phyloP scores from a whole-genome alignment of 2,113 vertebrate species.

The Craseonycteris thonglongyai region DNA sequence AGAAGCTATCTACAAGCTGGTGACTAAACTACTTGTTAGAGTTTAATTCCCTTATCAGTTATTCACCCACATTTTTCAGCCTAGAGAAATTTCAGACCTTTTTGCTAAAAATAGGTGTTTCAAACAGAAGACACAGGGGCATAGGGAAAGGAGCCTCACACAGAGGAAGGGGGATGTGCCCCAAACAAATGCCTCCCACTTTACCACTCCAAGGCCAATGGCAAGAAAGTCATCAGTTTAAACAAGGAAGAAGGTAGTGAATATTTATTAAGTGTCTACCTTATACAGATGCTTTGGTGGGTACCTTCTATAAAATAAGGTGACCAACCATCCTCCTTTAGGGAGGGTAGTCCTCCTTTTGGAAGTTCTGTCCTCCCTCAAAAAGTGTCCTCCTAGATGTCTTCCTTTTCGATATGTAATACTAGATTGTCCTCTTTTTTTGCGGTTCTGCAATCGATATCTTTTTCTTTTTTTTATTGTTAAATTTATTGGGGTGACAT shows the following conservation, averaged over 20 bases:
- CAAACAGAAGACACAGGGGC: background rate
- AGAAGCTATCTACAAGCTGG: background rate
- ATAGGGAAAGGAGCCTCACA: background rate
- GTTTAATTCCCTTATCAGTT: background rate
- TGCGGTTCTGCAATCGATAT: no score
- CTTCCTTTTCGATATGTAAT: no score
- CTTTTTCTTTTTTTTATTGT: no score
- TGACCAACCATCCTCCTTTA: no score
- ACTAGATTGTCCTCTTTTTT: no score
- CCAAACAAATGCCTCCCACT: background rate
- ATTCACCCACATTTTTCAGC: background rate
- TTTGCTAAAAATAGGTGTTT: background rate
- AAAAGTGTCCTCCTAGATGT: no score
- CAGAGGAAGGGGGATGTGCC: background rate
- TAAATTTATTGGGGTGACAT: no score
- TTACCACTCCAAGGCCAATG: background rate
- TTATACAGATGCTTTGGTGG: background rate
- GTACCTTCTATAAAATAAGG: background rate
- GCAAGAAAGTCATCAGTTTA: background rate
- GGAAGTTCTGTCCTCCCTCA: no score
- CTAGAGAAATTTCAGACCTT: background rate
- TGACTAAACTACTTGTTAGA: background rate
- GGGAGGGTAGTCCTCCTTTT: no score
- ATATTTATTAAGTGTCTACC: background rate
- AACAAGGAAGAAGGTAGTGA: background rate